Percentiles rank a stretch among this genome's conserved stretches.
Evolutionary conservation across 2,113 vertebrate species (phyloP).

Genomic region (Delphinapterus leucas): DNA sequence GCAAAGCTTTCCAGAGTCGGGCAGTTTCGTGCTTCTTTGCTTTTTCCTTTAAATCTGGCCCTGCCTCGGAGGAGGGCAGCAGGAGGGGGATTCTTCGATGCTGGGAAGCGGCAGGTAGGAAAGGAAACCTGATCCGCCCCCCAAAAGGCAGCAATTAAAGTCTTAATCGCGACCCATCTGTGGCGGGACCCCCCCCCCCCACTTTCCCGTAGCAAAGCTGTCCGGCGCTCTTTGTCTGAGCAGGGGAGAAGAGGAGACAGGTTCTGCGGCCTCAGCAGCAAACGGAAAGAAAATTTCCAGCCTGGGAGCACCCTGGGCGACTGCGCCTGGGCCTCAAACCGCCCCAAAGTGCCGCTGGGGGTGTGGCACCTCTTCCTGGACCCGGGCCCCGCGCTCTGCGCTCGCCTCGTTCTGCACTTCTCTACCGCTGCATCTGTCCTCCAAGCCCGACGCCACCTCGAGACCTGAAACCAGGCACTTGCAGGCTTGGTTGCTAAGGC

Average conservation of each 20-base stretch:
- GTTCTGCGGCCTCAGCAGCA: not conserved
- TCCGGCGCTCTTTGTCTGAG: slow-evolving; percentile 66
- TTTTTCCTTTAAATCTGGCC: not conserved
- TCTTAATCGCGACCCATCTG: slow-evolving; percentile 73
- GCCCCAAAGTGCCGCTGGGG: accelerated
- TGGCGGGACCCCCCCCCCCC: not conserved
- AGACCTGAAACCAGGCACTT: not conserved
- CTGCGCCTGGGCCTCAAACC: not conserved
- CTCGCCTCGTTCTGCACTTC: not conserved
- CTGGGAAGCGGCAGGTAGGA: slow-evolving; percentile 72
- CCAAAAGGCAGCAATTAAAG: slow-evolving; percentile 65
- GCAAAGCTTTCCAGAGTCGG: not conserved
- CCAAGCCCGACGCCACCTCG: not conserved
- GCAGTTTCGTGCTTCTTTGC: not conserved
- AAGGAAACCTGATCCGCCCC: slow-evolving; percentile 61
- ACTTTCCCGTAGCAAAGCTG: not conserved
- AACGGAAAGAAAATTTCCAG: not conserved
- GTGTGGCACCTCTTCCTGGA: not conserved
- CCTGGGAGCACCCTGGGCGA: not conserved
- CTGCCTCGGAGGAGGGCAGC: not conserved
- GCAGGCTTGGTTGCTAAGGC: not conserved
- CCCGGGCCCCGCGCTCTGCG: not conserved
- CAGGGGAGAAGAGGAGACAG: not conserved
- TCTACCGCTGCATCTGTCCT: not conserved
- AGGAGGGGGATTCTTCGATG: slow-evolving; percentile 8